phyloP scores from a whole-genome alignment of 2,888 invertebrate species.

The Sarcophaga variegata region DNA sequence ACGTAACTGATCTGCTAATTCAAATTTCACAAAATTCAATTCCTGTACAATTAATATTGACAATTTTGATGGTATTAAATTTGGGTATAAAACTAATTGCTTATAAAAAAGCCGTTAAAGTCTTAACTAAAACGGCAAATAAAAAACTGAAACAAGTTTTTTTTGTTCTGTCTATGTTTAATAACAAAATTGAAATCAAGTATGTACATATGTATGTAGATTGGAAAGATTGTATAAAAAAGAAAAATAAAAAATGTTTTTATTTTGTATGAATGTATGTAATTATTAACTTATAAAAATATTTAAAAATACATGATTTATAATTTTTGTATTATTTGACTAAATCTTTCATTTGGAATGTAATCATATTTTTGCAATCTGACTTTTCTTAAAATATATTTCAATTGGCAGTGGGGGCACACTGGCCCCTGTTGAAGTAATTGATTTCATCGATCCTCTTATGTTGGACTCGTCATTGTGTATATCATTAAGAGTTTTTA shows the following conservation, averaged over 20 bases:
- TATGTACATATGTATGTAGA: background rate
- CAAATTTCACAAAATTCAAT: no score
- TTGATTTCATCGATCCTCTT: conserved; percentile 20
- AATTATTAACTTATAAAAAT: background rate
- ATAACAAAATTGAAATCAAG: no score
- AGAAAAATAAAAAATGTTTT: background rate
- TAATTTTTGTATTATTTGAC: conserved; percentile 26
- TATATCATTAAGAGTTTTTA: background rate
- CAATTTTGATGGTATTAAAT: no score
- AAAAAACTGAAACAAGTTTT: no score
- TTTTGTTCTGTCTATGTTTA: no score
- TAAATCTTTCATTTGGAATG: conserved; percentile 27
- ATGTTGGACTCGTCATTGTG: conserved; percentile 2
- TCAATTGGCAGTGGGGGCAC: conserved; percentile 64
- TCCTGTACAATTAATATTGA: no score
- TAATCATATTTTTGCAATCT: conserved; percentile 48
- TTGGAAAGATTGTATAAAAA: background rate
- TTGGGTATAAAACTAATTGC: no score
- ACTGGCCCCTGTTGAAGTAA: conserved; percentile 32
- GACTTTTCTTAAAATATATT: conserved; percentile 66
- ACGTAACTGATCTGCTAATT: no score
- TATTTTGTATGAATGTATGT: background rate
- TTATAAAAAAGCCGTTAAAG: no score
- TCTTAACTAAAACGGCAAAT: no score
- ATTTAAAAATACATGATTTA: conserved; percentile 10